phyloP scores from a whole-genome alignment of 2,888 invertebrate species.

The Scotopteryx bipunctaria region DNA sequence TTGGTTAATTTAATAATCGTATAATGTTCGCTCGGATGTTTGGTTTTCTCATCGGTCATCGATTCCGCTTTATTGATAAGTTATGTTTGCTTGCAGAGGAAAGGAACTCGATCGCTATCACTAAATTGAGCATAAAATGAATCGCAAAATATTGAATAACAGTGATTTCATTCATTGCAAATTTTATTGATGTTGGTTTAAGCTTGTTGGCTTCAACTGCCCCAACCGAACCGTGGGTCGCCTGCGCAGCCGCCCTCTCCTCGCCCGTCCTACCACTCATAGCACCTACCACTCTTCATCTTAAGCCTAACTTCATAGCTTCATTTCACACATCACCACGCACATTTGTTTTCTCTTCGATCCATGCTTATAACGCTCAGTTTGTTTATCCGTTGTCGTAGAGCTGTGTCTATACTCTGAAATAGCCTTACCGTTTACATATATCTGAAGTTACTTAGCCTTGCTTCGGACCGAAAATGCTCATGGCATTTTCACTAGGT shows the following conservation, averaged over 20 bases:
- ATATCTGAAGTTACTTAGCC: constrained; percentile 49
- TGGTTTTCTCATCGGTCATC: no score
- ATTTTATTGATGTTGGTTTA: constrained; percentile 57
- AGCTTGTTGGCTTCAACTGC: constrained; percentile 72
- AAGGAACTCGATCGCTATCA: background rate
- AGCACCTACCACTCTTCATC: constrained; percentile 62
- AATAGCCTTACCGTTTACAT: constrained; percentile 45
- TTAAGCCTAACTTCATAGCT: constrained; percentile 62
- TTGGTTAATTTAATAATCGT: background rate
- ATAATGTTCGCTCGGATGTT: background rate
- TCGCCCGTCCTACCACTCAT: constrained; percentile 59
- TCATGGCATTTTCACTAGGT: constrained; percentile 28
- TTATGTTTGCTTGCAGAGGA: background rate
- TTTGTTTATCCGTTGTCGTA: constrained; percentile 65
- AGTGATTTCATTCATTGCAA: background rate
- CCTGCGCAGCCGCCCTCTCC: constrained; percentile 60
- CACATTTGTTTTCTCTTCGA: constrained; percentile 61
- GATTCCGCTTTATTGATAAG: background rate
- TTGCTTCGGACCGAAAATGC: constrained; percentile 47
- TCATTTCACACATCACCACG: constrained; percentile 60
- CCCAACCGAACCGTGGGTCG: constrained; percentile 82
- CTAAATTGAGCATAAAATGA: constrained; percentile 37
- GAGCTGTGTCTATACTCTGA: constrained; percentile 54
- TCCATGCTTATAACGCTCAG: constrained; percentile 66
- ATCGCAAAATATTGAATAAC: background rate